Evolutionary conservation across 2,888 invertebrate genomes (phyloP).

Genomic region (Torymus texanus): DNA sequence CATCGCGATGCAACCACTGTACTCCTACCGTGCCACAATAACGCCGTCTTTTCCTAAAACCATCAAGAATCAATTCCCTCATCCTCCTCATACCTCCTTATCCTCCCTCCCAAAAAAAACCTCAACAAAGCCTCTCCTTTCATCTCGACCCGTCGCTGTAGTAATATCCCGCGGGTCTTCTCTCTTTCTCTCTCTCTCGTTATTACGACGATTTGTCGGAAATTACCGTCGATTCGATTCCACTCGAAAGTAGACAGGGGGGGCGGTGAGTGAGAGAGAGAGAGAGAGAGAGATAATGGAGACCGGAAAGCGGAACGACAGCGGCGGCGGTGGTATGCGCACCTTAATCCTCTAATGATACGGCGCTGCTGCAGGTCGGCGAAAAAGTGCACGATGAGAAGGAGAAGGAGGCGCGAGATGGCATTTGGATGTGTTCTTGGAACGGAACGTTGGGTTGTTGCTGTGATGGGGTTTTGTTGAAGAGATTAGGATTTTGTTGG

Average conservation of each 20-base stretch:
- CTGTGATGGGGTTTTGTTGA: no score
- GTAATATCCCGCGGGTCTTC: not conserved
- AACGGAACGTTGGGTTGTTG: no score
- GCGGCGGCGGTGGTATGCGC: not conserved
- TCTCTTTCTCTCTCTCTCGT: slow-evolving; percentile 15
- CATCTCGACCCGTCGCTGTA: no score
- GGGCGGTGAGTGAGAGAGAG: slow-evolving; percentile 33
- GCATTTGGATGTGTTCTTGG: no score
- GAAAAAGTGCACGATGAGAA: no score
- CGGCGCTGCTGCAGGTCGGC: slow-evolving; percentile 17
- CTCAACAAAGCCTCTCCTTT: no score
- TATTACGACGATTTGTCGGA: slow-evolving; percentile 50
- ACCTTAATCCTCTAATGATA: slow-evolving; percentile 48
- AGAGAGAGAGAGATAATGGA: slow-evolving; percentile 15
- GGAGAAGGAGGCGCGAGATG: no score
- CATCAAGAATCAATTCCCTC: not conserved
- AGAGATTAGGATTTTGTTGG: no score
- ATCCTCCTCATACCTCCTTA: not conserved
- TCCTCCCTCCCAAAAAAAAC: not conserved
- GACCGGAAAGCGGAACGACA: slow-evolving; percentile 43
- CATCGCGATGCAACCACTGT: no score
- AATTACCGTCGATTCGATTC: slow-evolving; percentile 48
- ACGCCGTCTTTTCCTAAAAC: not conserved
- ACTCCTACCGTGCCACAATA: not conserved
- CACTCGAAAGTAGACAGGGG: slow-evolving; percentile 44